Evolutionary conservation across 2,888 invertebrate genomes (phyloP).

Genomic region (Brachynemurus nebulosus): DNA sequence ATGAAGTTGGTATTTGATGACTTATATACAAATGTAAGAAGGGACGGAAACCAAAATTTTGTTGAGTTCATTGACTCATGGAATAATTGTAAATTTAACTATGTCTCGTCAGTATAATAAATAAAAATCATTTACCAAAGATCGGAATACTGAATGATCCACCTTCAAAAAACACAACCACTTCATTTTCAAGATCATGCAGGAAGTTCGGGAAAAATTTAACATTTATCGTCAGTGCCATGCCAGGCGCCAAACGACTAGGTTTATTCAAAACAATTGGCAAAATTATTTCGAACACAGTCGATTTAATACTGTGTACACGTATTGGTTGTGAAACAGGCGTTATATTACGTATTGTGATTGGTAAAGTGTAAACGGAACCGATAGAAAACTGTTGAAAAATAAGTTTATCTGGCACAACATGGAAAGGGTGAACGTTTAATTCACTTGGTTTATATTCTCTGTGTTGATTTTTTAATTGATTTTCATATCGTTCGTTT

Average conservation of each 20-base stretch:
- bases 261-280: not conserved
- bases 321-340: not conserved
- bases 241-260: constrained; percentile 47
- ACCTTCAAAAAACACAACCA: constrained; percentile 38
- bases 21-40: no score
- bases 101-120: no score
- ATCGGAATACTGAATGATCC: constrained; percentile 41
- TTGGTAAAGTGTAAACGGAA: not conserved
- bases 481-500: not conserved
- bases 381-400: not conserved
- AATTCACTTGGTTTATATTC: not conserved
- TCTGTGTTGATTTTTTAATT: not conserved
- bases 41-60: no score
- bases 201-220: constrained; percentile 44
- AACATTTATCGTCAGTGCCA: constrained; percentile 43
- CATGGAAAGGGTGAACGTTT: not conserved
- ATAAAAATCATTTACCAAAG: constrained; percentile 36
- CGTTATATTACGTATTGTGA: not conserved
- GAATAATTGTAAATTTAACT: no score
- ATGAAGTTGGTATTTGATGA: no score
- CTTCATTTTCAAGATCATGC: constrained; percentile 39
- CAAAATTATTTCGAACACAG: not conserved
- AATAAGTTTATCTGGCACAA: not conserved
- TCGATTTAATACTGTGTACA: not conserved
- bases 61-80: no score